Base-by-base conservation (phyloP, 2,888 invertebrate species). In the Troides oblongomaculatus region DNA sequence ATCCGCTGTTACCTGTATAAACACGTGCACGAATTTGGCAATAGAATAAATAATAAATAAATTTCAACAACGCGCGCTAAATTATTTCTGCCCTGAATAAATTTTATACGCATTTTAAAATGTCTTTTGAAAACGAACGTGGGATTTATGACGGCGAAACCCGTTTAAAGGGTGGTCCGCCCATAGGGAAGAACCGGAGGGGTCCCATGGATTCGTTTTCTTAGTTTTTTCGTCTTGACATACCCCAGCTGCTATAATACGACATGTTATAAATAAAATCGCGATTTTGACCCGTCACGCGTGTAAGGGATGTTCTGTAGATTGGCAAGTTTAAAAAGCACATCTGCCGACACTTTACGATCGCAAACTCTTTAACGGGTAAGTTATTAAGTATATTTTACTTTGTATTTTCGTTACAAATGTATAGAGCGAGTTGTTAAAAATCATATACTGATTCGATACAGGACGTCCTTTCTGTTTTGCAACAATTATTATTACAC, bases 51-150 rank as follows among this genome's bases (percentile, higher is more conserved):
- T 83, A 86, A 86, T 83, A 84, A 88, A 88, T 84, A 86, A 86
- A 86, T 84, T 81, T 81, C 83, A 79, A 30, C 30, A 30, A 76
- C 78, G 81, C 81, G 76, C 83, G 84, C 82, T 85, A 82, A 88
- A 91, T 91, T 89, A 91, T 88, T 87, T 88, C 85, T 90, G 90
- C 91, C 85, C 90, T 88, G 88, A 88, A 92, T 92, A 90, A 73
- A 90, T 90, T 90, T 91, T 89, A 90, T 91, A 92, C 92, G 90
- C 92, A 83, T 92, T 92, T 92, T 90, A 92, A 92, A 92, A 89
- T 86, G 82, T 90, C 89, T 89, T 88, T 91, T 89, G 85, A 89
- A 83, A 86, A 82, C 77, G 85, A 88, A 89, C 92, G 92, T 92
- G 92, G 91, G 92, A 92, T 90, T 91, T 91, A 90, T 87, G 86